Evolutionary conservation across 2,888 invertebrate species (phyloP).

Genomic region (Eurytoma adleriae): DNA sequence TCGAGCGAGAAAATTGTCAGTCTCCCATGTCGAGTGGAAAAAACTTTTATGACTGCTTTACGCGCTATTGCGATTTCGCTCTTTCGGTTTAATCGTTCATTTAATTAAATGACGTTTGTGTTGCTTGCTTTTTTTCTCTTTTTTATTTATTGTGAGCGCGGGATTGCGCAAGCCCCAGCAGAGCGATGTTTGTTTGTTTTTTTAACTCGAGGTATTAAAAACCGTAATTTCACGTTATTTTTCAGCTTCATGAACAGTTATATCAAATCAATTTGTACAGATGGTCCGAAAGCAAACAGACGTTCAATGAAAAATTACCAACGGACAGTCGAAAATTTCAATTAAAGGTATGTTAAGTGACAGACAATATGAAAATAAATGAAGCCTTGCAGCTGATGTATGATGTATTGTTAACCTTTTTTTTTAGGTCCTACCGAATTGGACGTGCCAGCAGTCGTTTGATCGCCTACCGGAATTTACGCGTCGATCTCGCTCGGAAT

Average conservation of each 20-base stretch:
- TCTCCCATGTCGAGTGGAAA: slow-evolving; percentile 3
- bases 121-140: no score
- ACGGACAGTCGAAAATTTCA: no score
- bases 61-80: neutral
- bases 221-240: no score
- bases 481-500: slow-evolving; percentile 13
- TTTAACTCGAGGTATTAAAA: no score
- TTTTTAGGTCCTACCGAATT: slow-evolving; percentile 20
- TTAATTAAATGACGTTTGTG: slow-evolving; percentile 3
- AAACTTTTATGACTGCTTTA: neutral
- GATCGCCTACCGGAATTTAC: slow-evolving; percentile 49
- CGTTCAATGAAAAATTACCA: no score
- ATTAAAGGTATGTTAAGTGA: no score
- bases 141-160: neutral
- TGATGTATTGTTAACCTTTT: slow-evolving; percentile 21
- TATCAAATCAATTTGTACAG: no score
- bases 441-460: slow-evolving; percentile 39
- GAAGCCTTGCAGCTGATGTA: neutral
- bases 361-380: slow-evolving; percentile 5
- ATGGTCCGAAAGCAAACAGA: no score
- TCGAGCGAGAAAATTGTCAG: slow-evolving; percentile 35
- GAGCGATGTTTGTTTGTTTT: neutral
- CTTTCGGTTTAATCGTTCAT: neutral
- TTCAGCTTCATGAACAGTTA: no score
- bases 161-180: slow-evolving; percentile 1